Evolutionary conservation across 2,113 vertebrate species (phyloP).

Genomic region (Hypanus sabinus): DNA sequence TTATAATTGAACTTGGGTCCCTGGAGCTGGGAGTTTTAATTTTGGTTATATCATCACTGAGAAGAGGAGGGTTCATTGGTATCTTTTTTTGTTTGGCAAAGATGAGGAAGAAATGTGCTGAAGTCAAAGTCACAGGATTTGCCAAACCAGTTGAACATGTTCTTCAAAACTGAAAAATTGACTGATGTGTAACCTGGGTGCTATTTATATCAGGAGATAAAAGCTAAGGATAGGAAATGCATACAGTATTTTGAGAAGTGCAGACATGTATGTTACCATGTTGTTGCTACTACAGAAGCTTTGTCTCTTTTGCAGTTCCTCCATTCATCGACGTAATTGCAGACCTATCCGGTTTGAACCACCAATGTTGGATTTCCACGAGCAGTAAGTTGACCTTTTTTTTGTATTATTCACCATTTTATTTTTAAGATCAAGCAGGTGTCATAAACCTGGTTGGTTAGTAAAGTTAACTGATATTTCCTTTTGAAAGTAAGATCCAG

Average conservation of each 20-base stretch:
- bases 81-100: background rate
- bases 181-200: background rate
- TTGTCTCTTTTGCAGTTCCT: conserved; percentile 65
- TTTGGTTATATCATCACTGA: background rate
- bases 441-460: background rate
- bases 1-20: background rate
- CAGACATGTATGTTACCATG: conserved; percentile 37
- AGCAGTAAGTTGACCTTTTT: conserved; percentile 74
- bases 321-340: conserved; percentile 83
- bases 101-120: background rate
- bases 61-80: background rate
- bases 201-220: background rate
- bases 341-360: conserved; percentile 94
- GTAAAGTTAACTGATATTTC: background rate
- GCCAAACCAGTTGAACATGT: conserved; percentile 49
- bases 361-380: conserved; percentile 96
- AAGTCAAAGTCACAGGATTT: background rate
- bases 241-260: background rate
- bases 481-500: background rate
- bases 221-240: conserved; percentile 28
- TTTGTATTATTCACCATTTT: background rate
- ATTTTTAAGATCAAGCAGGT: background rate
- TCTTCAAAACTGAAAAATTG: conserved; percentile 41
- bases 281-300: conserved; percentile 44
- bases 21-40: background rate